Percentiles rank a stretch among this genome's conserved stretches.
phyloP scores from a whole-genome alignment of 2,113 vertebrate genomes.

The Chrysemys picta region DNA sequence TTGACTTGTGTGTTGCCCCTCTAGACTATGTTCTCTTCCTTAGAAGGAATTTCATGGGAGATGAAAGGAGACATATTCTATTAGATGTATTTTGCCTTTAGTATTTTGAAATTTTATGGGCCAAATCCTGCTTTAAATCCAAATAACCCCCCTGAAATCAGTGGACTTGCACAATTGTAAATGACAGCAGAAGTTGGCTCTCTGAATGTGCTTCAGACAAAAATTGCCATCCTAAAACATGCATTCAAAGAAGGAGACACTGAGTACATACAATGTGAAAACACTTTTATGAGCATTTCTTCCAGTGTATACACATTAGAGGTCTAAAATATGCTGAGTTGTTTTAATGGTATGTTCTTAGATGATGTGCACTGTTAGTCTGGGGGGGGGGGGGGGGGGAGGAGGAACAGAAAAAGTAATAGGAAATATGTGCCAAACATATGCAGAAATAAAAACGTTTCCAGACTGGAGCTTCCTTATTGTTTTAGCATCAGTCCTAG shows the following conservation, averaged over 20 bases:
- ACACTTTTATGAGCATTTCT: not conserved
- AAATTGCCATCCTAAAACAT: constrained; percentile 17
- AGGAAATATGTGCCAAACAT: constrained; percentile 45
- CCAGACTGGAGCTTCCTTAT: constrained; percentile 32
- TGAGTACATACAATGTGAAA: constrained; percentile 8
- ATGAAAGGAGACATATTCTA: not conserved
- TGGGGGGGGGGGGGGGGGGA: not conserved
- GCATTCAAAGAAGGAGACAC: not conserved
- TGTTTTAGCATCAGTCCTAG: constrained; percentile 46
- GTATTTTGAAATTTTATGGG: not conserved
- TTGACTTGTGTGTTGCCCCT: not conserved
- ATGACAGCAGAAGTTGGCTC: not conserved
- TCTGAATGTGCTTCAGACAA: not conserved
- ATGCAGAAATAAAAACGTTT: constrained; percentile 52
- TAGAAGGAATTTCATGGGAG: not conserved
- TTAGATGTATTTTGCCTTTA: not conserved
- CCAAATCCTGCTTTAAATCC: not conserved
- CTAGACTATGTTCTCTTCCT: rapidly evolving
- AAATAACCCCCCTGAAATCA: not conserved
- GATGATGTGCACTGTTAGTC: constrained; percentile 22
- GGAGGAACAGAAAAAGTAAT: not conserved
- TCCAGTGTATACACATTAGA: not conserved
- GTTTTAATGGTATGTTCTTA: constrained; percentile 27
- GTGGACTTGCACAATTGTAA: not conserved
- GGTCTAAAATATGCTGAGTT: constrained; percentile 37